Percentiles rank a stretch among this genome's conserved stretches.
These are phyloP conservation scores for Drosophila ercepeae DNA, from an alignment of 1,140 invertebrate species.

Conservation along the genomic window DNA sequence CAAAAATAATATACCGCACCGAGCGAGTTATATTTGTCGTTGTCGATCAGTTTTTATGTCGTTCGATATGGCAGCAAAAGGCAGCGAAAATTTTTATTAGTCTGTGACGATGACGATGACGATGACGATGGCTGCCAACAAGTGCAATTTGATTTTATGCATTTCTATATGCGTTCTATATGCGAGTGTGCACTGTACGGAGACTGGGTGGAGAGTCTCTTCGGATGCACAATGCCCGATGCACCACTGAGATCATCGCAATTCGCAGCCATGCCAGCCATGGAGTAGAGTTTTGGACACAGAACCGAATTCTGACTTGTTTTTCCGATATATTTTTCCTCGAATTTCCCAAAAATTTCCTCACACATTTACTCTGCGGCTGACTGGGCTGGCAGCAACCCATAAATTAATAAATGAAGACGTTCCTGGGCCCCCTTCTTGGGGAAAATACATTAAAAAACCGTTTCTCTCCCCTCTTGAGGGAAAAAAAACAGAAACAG, in stretches of 20 bases:
- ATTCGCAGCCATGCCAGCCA: no score
- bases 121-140: slow-evolving; percentile 72
- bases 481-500: no score
- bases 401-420: slow-evolving; percentile 76
- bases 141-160: slow-evolving; percentile 69
- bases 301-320: no score
- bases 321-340: background rate
- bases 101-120: slow-evolving; percentile 68
- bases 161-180: background rate
- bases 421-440: slow-evolving; percentile 17
- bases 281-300: no score
- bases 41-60: slow-evolving; percentile 82
- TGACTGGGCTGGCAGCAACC: background rate
- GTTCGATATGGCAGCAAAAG: slow-evolving; percentile 69
- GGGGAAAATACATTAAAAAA: slow-evolving; percentile 61
- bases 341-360: slow-evolving; percentile 4
- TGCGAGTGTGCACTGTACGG: slow-evolving; percentile 14
- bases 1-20: slow-evolving; percentile 19
- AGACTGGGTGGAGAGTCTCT: slow-evolving; percentile 17
- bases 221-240: background rate
- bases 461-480: no score
- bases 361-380: background rate
- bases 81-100: slow-evolving; percentile 78
- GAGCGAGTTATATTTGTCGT: slow-evolving; percentile 81
- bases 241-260: slow-evolving; percentile 21